A percentile compares a stretch with the other conserved stretches of the same genome.
Evolutionary conservation across 2,113 vertebrate species (phyloP).

Genomic region (Larimichthys crocea): DNA sequence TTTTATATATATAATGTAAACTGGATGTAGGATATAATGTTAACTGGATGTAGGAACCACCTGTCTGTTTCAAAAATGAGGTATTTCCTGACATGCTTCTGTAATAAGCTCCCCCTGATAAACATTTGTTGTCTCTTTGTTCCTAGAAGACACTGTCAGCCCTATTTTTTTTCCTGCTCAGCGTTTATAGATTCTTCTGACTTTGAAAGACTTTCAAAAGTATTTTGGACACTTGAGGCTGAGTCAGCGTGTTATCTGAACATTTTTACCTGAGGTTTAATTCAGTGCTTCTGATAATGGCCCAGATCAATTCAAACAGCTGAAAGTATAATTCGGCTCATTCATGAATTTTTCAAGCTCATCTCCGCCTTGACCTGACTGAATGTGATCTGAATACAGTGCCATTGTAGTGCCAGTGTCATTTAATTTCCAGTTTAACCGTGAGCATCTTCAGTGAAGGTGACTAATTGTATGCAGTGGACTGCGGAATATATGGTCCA

Average conservation of each 20-base stretch:
- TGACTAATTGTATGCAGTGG: conserved; percentile 35
- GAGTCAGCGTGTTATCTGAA: not conserved
- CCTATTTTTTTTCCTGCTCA: conserved; percentile 4
- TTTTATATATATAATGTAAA: not conserved
- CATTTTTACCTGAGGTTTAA: not conserved
- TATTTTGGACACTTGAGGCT: conserved; percentile 8
- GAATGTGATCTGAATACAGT: conserved; percentile 61
- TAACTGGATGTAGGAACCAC: conserved; percentile 28
- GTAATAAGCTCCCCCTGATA: conserved; percentile 23
- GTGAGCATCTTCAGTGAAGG: conserved; percentile 76
- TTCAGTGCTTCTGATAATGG: not conserved
- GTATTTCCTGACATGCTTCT: conserved; percentile 21
- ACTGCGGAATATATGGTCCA: conserved; percentile 16
- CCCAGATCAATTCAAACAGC: not conserved
- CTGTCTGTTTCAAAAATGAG: not conserved
- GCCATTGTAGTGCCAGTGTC: conserved; percentile 9
- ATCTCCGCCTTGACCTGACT: conserved; percentile 33
- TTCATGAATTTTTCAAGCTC: not conserved
- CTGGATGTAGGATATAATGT: not conserved
- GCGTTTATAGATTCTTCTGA: conserved; percentile 11
- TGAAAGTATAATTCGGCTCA: not conserved
- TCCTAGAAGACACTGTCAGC: conserved; percentile 29
- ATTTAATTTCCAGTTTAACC: conserved; percentile 44
- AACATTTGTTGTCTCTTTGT: conserved; percentile 15
- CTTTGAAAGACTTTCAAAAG: conserved; percentile 21